These are phyloP conservation scores for Eudyptes chrysolophus DNA, from an alignment of 2,113 vertebrate genomes.

Conservation along the genomic window DNA sequence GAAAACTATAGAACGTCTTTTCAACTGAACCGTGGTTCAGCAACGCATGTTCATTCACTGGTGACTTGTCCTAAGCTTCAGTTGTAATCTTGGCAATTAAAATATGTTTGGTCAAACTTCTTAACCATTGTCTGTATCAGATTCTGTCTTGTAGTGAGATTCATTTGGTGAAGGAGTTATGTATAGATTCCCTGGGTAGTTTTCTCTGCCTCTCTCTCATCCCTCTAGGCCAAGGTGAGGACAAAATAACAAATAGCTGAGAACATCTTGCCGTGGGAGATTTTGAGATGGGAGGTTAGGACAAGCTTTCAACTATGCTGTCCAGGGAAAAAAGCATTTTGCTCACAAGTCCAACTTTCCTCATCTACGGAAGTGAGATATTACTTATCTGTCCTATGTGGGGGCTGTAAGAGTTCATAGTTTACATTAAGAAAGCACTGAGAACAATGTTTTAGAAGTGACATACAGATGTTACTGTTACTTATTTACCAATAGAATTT, in stretches of 20 bases:
- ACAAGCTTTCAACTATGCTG: background rate
- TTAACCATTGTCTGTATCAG: background rate
- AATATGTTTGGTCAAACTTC: background rate
- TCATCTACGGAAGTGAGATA: background rate
- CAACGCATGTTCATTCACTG: background rate
- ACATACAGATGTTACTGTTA: background rate
- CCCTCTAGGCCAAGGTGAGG: conserved; percentile 15
- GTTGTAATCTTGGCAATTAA: background rate
- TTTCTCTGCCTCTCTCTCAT: background rate
- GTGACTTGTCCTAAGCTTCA: background rate
- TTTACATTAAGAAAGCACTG: background rate
- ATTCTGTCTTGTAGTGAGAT: background rate
- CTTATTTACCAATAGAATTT: background rate
- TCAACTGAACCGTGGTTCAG: background rate
- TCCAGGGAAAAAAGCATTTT: background rate
- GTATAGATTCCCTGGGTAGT: background rate
- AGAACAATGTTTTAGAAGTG: background rate
- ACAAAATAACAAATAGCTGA: conserved; percentile 44
- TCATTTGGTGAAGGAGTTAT: background rate
- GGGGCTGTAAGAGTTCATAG: background rate
- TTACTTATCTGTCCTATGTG: background rate
- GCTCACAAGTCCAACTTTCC: background rate
- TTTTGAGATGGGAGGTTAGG: background rate
- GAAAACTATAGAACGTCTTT: background rate
- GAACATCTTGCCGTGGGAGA: background rate